A percentile compares a stretch with the other conserved stretches of the same genome.
Conservation (phyloP, 2,113 vertebrate species). For the Centropus bengalensis region DNA sequence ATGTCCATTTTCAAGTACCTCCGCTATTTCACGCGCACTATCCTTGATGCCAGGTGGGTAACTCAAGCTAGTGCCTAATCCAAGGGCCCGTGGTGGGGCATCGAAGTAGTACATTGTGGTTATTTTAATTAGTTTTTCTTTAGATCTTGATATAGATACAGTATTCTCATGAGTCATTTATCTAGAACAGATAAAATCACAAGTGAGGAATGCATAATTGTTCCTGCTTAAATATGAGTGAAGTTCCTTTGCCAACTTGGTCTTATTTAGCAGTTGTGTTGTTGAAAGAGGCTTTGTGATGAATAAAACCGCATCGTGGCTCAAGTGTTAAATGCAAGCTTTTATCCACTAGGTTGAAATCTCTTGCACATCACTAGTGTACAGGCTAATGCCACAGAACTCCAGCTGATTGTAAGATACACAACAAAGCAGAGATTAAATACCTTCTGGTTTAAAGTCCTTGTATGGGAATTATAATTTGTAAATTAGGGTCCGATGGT, state of each 20-base stretch:
- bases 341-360: not conserved
- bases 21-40: constrained; percentile 88
- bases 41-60: constrained; percentile 91
- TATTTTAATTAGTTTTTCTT: not conserved
- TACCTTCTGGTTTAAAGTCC: not conserved
- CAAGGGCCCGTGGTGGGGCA: not conserved
- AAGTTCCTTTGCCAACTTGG: not conserved
- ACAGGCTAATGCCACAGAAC: not conserved
- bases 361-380: not conserved
- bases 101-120: not conserved
- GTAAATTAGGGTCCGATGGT: not conserved
- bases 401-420: not conserved
- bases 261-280: not conserved
- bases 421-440: not conserved
- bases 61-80: not conserved
- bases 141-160: not conserved
- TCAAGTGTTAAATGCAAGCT: not conserved
- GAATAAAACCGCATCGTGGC: not conserved
- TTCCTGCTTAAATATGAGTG: not conserved
- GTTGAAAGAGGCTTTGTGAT: not conserved
- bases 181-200: not conserved
- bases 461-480: not conserved
- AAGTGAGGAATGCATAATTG: not conserved
- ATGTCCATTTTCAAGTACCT: constrained; percentile 97
- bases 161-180: not conserved